Evolutionary conservation across 2,797 vertebrate genomes (phyloP).

Genomic region (Harpagifer antarcticus): DNA sequence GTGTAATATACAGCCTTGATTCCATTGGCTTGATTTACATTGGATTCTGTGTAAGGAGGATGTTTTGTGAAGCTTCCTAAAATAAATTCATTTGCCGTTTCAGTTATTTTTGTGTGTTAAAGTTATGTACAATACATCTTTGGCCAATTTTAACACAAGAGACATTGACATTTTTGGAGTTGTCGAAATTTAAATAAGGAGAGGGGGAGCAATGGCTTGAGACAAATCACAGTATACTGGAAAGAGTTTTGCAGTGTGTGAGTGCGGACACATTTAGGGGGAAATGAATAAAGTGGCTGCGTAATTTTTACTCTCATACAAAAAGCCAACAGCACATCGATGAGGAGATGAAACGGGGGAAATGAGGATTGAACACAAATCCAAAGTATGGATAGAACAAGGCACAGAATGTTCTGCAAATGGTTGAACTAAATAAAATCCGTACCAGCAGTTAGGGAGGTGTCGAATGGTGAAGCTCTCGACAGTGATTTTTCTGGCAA

Average conservation of each 20-base stretch:
- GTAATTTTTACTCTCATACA: slow-evolving; percentile 78
- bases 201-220: slow-evolving; percentile 62
- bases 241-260: slow-evolving; percentile 72
- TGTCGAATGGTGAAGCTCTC: slow-evolving; percentile 95
- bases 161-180: slow-evolving; percentile 69
- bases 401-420: slow-evolving; percentile 99
- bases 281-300: slow-evolving; percentile 76
- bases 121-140: slow-evolving; percentile 38
- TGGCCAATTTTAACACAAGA: slow-evolving; percentile 28
- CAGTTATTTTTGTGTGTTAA: slow-evolving; percentile 6
- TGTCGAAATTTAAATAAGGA: slow-evolving; percentile 54
- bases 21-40: slow-evolving; percentile 65
- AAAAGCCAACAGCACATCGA: slow-evolving; percentile 70
- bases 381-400: slow-evolving; percentile 88
- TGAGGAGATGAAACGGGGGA: slow-evolving; percentile 41
- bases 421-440: slow-evolving; percentile 91
- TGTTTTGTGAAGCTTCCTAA: slow-evolving; percentile 35
- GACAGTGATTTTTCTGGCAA: slow-evolving; percentile 92
- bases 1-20: slow-evolving; percentile 71
- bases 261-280: slow-evolving; percentile 73
- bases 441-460: slow-evolving; percentile 90
- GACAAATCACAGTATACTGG: slow-evolving; percentile 85
- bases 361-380: slow-evolving; percentile 69
- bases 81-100: slow-evolving; percentile 26
- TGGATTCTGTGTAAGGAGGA: slow-evolving; percentile 40